Conservation (phyloP, 2,888 invertebrate species). For the Erebia aethiops region DNA sequence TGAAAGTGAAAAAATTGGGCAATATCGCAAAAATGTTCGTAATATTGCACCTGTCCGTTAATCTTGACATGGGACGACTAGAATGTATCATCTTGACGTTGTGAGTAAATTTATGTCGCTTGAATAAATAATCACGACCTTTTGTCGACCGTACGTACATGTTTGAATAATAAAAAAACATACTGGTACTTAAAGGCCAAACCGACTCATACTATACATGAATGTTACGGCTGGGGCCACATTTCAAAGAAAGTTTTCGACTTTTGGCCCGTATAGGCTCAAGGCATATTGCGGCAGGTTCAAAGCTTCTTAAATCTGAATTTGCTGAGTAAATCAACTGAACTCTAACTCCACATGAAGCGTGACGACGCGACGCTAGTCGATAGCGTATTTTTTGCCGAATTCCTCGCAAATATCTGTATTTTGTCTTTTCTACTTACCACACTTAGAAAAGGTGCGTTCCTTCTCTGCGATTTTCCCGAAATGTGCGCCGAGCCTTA, state of each 20-base stretch:
- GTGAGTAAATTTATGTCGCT: constrained; percentile 73
- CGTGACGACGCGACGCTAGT: no score
- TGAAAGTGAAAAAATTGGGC: constrained; percentile 50
- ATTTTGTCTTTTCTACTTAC: no score
- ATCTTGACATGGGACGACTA: constrained; percentile 76
- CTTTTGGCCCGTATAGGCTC: no score
- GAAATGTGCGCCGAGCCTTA: no score
- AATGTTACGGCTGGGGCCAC: not conserved
- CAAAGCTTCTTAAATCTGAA: no score
- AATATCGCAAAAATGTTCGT: constrained; percentile 59
- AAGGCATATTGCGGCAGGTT: no score
- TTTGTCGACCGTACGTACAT: constrained; percentile 48
- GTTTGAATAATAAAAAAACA: constrained; percentile 28
- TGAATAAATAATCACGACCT: constrained; percentile 74
- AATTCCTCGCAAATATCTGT: no score
- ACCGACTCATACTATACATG: not conserved
- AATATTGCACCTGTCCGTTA: constrained; percentile 71
- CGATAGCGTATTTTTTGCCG: no score
- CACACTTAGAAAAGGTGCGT: no score
- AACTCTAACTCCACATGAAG: no score
- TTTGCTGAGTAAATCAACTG: no score
- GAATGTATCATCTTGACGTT: constrained; percentile 77
- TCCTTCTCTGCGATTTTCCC: no score
- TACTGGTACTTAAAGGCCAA: not conserved
- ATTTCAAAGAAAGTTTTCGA: not conserved